Evolutionary conservation across 2,113 vertebrate species (phyloP), one percentile per base, ranked within the genome.

Genomic region (Sander lucioperca): DNA sequence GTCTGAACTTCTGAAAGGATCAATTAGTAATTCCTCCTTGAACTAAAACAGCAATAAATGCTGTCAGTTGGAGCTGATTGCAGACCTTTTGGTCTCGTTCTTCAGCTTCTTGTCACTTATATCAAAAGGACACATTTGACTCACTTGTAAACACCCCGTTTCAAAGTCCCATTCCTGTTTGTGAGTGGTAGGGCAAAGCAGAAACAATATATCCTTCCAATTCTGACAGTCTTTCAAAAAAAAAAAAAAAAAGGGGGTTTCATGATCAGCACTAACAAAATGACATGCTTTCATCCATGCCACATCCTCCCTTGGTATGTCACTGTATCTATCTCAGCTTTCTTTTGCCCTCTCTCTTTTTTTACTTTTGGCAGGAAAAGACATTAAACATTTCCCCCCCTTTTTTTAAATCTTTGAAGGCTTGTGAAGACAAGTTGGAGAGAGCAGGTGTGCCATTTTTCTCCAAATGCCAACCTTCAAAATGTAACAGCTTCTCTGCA

Each of bases 231-330:
- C 81, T 86, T 47, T 71, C 80, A 74, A n/a, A 25, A 66, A 76
- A 80, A 82, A 85, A 85, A 30, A 16, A 48, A 65, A 70, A 21
- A 65, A n/a, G 19, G 51, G 61, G 88, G 91, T 94, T 88, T 90
- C 65, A 69, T 91, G 86, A 94, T 92, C 88, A 94, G 91, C 67
- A 54, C 86, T 88, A 83, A 91, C 87, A 89, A 91, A 93, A 92
- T 92, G 92, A 91, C 91, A 85, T 69, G 69, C 92, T 93, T 93
- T 91, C 80, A 91, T 93, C 92, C 77, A 51, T 85, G 85, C 87
- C 86, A 89, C 85, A 85, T 91, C 82, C 80, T 89, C 87, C 86
- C 91, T 91, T 88, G 80, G 84, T 90, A 85, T 91, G 91, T 91
- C 93, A 92, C 83, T 89, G 73, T 87, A 84, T 88, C 90, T 85